Evolutionary conservation across 2,797 vertebrate genomes (phyloP), one percentile per base, ranked within the genome.

Genomic region (Centropyge bicolor): DNA sequence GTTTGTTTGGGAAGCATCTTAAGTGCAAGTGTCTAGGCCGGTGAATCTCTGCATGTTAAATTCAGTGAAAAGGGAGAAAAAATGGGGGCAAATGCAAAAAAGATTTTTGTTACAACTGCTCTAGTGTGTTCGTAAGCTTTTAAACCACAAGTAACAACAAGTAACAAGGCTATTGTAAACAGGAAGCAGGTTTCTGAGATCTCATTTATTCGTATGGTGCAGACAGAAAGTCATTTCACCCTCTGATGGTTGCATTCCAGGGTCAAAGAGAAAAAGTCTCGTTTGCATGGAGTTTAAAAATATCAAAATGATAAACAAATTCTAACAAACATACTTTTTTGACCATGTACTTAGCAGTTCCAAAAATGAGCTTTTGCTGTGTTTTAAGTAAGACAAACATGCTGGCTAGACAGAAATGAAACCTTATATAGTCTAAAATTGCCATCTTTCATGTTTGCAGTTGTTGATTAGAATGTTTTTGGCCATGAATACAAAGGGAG

Each of bases 101-200:
- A 45, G 11, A 4, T 20, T 69, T n/a, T 81, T 75, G 83, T 67
- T 61, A 60, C 22, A 73, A 43, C 56, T 57, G 31, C 52, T 84
- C 20, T 14, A 59, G 38, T 80, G 80, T 68, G 65, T 71, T 78
- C 36, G 54, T 80, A 57, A 22, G 59, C 46, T 77, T 78, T 81
- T 40, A 74, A 70, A 84, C 64, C 74, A 45, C 72, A 78, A 71
- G 63, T 74, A 78, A 64, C 14, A 55, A 51, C 31, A 65, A 51
- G 45, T 63, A 35, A 61, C 48, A 51, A 59, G 41, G 45, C 67
- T 62, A 24, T 67, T 83, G 41, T 85, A 79, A 92, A 83, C 83
- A 91, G 84, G 87, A 90, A 87, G 76, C 64, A 49, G 78, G 80
- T 56, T 46, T 67, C 59, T 80, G 67, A 76, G 57, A 82, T 85